Conservation (phyloP, 2,888 invertebrate genomes). For the Nasonia oneida region DNA sequence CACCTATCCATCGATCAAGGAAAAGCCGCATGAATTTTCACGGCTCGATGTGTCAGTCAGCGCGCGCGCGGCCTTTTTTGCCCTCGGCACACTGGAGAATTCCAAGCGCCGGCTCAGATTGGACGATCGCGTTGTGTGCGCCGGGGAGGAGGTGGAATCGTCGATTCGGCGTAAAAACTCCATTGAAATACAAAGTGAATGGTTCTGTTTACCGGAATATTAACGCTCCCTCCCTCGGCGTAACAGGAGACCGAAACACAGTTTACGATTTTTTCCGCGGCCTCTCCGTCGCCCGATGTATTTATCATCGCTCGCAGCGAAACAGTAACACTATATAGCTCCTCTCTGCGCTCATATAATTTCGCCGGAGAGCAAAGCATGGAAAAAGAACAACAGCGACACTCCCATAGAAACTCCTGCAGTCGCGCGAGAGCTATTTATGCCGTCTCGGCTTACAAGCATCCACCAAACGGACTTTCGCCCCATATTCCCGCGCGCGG, state of each 20-base stretch:
- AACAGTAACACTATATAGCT: neutral
- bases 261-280: constrained; percentile 18
- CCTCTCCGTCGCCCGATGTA: neutral
- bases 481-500: constrained; percentile 13
- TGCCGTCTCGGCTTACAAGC: constrained; percentile 43
- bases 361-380: neutral
- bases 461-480: constrained; percentile 43
- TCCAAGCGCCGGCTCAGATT: neutral
- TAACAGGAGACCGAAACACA: constrained; percentile 28
- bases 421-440: constrained; percentile 8
- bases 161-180: neutral
- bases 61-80: neutral
- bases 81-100: neutral
- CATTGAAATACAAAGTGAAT: constrained; percentile 12
- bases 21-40: constrained; percentile 60
- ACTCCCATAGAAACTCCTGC: neutral
- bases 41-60: constrained; percentile 12
- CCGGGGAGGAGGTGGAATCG: neutral
- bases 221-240: neutral
- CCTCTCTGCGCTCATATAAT: constrained; percentile 29
- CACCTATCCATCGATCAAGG: constrained; percentile 37
- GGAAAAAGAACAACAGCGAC: neutral
- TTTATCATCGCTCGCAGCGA: constrained; percentile 26
- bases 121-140: neutral
- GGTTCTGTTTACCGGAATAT: neutral